phyloP scores from a whole-genome alignment of 2,113 vertebrate species.

The Salvelinus alpinus region DNA sequence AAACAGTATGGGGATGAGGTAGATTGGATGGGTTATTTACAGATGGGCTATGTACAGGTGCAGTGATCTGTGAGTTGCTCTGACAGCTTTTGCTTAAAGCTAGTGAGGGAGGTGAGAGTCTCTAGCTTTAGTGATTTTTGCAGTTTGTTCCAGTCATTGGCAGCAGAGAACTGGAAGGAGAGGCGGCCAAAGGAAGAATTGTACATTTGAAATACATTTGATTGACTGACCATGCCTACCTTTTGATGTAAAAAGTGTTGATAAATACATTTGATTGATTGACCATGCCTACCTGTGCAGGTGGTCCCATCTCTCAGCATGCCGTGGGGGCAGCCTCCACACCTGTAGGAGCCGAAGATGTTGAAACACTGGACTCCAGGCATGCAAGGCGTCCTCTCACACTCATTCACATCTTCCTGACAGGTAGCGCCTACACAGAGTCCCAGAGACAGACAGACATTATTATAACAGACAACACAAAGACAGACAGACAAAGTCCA shows the following conservation, averaged over 20 bases:
- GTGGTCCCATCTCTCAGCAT: conserved; percentile 66
- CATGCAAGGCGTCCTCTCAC: conserved; percentile 72
- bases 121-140: too few species aligned
- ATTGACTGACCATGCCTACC: conserved; percentile 49
- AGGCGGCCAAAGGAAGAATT: too few species aligned
- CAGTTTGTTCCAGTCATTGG: too few species aligned
- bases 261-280: background rate
- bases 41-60: too few species aligned
- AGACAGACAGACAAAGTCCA: background rate
- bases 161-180: too few species aligned
- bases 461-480: background rate
- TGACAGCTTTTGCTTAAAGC: too few species aligned
- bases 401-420: conserved; percentile 78
- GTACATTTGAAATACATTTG: too few species aligned
- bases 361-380: conserved; percentile 71
- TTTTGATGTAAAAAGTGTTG: conserved; percentile 10
- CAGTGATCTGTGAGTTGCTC: too few species aligned
- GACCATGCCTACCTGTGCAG: conserved; percentile 63
- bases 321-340: conserved; percentile 67
- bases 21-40: too few species aligned
- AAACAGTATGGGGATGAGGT: too few species aligned
- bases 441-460: conserved; percentile 28
- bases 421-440: conserved; percentile 67
- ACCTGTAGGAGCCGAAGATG: conserved; percentile 74
- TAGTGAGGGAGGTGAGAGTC: too few species aligned